Evolutionary conservation across 2,888 invertebrate species (phyloP).

Genomic region (Epirrhoe tristata): DNA sequence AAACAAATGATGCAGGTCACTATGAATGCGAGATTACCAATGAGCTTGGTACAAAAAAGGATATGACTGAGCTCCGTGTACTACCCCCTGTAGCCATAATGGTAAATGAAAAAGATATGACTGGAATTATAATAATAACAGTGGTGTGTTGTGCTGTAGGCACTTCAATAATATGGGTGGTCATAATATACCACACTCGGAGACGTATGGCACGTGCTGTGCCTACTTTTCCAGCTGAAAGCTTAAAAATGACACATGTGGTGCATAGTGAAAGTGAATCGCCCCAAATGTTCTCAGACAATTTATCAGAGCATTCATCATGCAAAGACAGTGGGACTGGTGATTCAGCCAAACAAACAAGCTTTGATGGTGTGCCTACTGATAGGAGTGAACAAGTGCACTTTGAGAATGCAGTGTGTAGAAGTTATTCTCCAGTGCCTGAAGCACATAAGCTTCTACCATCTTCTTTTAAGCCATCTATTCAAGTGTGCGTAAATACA

Average conservation of each 20-base stretch:
- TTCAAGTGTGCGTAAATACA: slow-evolving; percentile 83
- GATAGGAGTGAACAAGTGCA: slow-evolving; percentile 79
- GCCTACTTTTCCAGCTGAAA: slow-evolving; percentile 76
- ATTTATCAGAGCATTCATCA: slow-evolving; percentile 90
- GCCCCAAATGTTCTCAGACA: slow-evolving; percentile 86
- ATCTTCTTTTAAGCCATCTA: slow-evolving; percentile 82
- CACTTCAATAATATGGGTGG: slow-evolving; percentile 96
- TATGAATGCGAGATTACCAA: slow-evolving; percentile 97
- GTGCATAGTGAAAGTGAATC: slow-evolving; percentile 83
- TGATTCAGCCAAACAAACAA: slow-evolving; percentile 91
- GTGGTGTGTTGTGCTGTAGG: slow-evolving; percentile 96
- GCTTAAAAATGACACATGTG: slow-evolving; percentile 80
- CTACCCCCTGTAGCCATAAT: slow-evolving; percentile 85
- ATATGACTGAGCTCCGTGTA: slow-evolving; percentile 89
- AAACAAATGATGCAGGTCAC: slow-evolving; percentile 91
- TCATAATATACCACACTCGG: slow-evolving; percentile 94
- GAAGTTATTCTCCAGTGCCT: slow-evolving; percentile 79
- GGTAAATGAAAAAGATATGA: slow-evolving; percentile 90
- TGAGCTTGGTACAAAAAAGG: slow-evolving; percentile 91
- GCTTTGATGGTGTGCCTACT: slow-evolving; percentile 84
- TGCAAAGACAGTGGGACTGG: slow-evolving; percentile 94
- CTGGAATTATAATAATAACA: slow-evolving; percentile 95
- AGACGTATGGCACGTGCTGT: slow-evolving; percentile 86
- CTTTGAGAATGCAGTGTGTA: slow-evolving; percentile 76
- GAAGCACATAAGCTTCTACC: slow-evolving; percentile 82